Evolutionary conservation across 2,113 vertebrate genomes (phyloP), one percentile per base, ranked within the genome.

Genomic region (Pseudois nayaur): DNA sequence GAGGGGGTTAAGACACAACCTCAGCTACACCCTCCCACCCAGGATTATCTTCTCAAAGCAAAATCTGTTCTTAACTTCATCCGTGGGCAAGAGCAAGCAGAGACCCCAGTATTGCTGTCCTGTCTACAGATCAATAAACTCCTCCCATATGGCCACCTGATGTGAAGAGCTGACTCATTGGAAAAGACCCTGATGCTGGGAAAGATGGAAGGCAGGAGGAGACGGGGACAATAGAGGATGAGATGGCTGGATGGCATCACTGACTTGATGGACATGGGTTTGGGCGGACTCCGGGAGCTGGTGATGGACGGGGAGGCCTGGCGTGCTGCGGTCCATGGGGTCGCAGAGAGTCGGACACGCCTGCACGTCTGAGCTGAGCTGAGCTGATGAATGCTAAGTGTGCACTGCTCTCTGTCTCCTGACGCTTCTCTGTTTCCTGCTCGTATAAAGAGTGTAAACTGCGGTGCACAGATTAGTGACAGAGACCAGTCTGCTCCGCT

Each of bases 331-430:
- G 14, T 33, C 14, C 60, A 7, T 33, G 31, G 31, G 60, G 31
- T 62, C 2, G 0, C 60, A 62, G 29, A 60, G 60, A 62, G 31
- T 33, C 0, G 0, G 31, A 3, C 60, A 62, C 0, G 1, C 31
- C 31, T 62, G 60, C 0, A 0, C 0, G 0, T 6, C 60, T 62
- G 60, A 62, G 6, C 31, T 62, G 60, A 62, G 14, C 60, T 64
- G 60, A 64, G 31, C 60, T 64, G 31, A 33, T 64, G 10, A 59
- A 40, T 5, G 17, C 48, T 84, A 57, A 43, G 43, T 5, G 0
- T 9, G 11, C 6, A 0, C 43, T 14, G 4, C 36, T 1, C 31
- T 43, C 57, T 59, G 27, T 21, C 8, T 27, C 12, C 19, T 15
- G 1, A 21, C 4, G 1, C 13, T 52, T 71, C 4, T 50, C 27